Conservation (phyloP, 2,797 vertebrate genomes). For the Hybognathus amarus region DNA sequence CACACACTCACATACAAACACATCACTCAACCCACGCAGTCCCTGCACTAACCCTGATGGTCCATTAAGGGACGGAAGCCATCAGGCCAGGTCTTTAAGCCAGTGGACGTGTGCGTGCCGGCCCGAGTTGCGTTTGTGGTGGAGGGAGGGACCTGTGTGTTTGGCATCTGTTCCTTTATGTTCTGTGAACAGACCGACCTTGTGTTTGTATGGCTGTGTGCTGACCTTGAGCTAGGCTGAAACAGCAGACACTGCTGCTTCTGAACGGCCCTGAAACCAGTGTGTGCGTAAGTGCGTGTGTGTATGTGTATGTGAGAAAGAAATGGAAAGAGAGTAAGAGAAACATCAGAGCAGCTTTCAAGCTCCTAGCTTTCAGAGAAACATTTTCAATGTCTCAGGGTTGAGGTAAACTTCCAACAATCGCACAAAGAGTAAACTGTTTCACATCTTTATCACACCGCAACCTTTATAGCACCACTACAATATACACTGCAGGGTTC, state of each 20-base stretch:
- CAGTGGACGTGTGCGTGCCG: slow-evolving; percentile 37
- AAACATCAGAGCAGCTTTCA: slow-evolving; percentile 49
- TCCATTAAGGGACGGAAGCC: slow-evolving; percentile 43
- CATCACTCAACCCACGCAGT: slow-evolving; percentile 2
- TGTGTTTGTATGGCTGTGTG: slow-evolving; percentile 74
- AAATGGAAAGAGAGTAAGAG: slow-evolving; percentile 39
- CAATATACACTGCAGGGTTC: neutral
- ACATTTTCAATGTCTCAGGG: slow-evolving; percentile 36
- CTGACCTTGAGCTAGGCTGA: slow-evolving; percentile 74
- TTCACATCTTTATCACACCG: slow-evolving; percentile 12
- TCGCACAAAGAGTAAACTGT: neutral
- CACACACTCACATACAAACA: slow-evolving; percentile 19
- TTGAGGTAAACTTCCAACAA: slow-evolving; percentile 29
- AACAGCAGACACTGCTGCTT: slow-evolving; percentile 63
- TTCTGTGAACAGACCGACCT: slow-evolving; percentile 72
- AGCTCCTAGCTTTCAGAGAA: slow-evolving; percentile 34
- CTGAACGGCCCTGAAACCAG: slow-evolving; percentile 55
- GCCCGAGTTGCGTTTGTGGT: slow-evolving; percentile 21
- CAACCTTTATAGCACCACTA: neutral
- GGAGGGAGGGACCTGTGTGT: slow-evolving; percentile 53
- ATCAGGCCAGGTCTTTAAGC: slow-evolving; percentile 47
- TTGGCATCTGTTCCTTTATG: slow-evolving; percentile 65
- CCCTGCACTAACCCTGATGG: slow-evolving; percentile 15
- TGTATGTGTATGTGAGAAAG: slow-evolving; percentile 7
- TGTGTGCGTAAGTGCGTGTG: slow-evolving; percentile 36